Evolutionary conservation across 2,113 vertebrate species (phyloP).

Genomic region (Lagopus leucura): DNA sequence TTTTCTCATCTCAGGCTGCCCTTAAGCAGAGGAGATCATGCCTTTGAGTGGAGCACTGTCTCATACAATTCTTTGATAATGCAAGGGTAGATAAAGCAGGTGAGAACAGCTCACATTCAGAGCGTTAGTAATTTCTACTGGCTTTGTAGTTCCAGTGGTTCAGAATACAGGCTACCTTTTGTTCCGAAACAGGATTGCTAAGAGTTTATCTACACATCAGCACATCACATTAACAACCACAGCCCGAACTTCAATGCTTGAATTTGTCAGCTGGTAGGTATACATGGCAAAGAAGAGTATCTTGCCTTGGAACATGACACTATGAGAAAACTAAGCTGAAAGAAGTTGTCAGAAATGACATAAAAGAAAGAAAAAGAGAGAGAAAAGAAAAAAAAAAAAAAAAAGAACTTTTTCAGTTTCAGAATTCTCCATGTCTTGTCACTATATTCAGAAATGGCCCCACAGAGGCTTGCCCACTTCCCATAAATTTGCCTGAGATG

Average conservation of each 20-base stretch:
- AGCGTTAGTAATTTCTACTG: not conserved
- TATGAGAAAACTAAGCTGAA: not conserved
- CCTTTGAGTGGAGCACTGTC: not conserved
- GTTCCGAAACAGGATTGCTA: not conserved
- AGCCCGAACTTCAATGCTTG: not conserved
- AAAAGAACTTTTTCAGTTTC: not conserved
- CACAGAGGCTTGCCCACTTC: not conserved
- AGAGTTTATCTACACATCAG: not conserved
- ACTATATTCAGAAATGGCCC: not conserved
- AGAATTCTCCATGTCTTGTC: not conserved
- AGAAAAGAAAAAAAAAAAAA: not conserved
- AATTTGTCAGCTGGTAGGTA: not conserved
- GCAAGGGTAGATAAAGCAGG: not conserved
- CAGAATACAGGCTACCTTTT: not conserved
- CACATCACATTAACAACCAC: not conserved
- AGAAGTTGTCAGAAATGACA: not conserved
- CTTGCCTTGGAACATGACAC: not conserved
- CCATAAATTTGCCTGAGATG: not conserved
- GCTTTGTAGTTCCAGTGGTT: not conserved
- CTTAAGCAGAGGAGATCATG: not conserved
- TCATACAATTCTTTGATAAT: accelerated
- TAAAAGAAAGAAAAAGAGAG: not conserved
- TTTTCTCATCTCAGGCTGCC: not conserved
- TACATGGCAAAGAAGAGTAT: not conserved
- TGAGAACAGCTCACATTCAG: not conserved